phyloP scores from a whole-genome alignment of 2,888 invertebrate genomes.

The Lumbricus terrestris region DNA sequence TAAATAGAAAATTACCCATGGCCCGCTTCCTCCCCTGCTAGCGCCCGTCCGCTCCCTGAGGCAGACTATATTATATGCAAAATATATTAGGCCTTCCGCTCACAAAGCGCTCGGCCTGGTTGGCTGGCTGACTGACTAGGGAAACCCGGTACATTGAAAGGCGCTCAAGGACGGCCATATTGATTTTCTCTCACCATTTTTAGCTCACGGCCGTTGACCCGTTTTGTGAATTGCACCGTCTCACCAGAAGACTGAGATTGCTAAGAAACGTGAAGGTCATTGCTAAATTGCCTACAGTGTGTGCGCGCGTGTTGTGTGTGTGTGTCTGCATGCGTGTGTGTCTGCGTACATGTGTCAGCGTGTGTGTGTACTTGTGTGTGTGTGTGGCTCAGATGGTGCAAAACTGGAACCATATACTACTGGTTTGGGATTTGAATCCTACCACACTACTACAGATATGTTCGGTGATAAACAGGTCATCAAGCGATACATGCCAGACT shows the following conservation, averaged over 20 bases:
- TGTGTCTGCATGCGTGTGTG: too few species aligned
- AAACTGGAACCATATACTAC: not conserved
- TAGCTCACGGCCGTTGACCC: not conserved
- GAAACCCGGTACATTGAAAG: not conserved
- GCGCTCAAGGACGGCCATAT: slow-evolving; percentile 3
- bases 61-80: too few species aligned
- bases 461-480: not conserved
- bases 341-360: too few species aligned
- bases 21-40: not conserved
- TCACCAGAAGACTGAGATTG: not conserved
- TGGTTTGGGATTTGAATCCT: not conserved
- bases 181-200: not conserved
- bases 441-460: not conserved
- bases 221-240: not conserved
- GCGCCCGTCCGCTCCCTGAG: too few species aligned
- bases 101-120: not conserved
- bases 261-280: not conserved
- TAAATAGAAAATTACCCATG: not conserved
- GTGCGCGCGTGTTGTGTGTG: too few species aligned
- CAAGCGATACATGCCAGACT: not conserved
- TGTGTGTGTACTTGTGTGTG: too few species aligned
- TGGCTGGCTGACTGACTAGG: too few species aligned
- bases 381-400: not conserved
- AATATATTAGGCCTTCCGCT: not conserved
- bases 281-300: not conserved